Percentiles rank a stretch among this genome's conserved stretches.
phyloP scores from a whole-genome alignment of 2,113 vertebrate genomes.

The Bostrychus sinensis region DNA sequence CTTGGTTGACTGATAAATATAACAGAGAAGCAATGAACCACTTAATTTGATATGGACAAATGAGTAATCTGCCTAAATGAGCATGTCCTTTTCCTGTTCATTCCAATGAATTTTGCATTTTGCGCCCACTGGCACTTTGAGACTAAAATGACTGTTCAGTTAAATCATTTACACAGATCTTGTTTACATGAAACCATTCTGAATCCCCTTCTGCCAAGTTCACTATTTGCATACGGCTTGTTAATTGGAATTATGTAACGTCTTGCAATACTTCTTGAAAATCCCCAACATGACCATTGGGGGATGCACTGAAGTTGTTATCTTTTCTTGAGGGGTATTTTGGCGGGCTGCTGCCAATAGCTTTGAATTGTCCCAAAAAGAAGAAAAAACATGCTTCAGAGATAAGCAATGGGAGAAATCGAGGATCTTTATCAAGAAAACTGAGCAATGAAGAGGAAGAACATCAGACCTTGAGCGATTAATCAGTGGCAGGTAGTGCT shows the following conservation, averaged over 20 bases:
- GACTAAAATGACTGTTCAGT: conserved; percentile 24
- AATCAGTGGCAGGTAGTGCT: conserved; percentile 27
- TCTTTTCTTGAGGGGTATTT: conserved; percentile 48
- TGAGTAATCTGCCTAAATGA: conserved; percentile 19
- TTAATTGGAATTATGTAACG: conserved; percentile 33
- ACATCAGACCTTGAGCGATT: conserved; percentile 48
- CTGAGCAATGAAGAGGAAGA: conserved; percentile 27
- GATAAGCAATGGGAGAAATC: conserved; percentile 67
- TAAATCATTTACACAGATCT: conserved; percentile 39
- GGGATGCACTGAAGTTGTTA: conserved; percentile 31
- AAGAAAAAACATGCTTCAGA: conserved; percentile 37
- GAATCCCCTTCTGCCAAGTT: conserved; percentile 20
- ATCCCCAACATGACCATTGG: conserved; percentile 27
- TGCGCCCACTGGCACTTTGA: conserved; percentile 23
- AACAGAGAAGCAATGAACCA: conserved; percentile 32
- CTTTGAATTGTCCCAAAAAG: conserved; percentile 41
- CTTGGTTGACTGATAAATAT: conserved; percentile 19
- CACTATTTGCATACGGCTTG: conserved; percentile 13
- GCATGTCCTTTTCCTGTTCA: conserved; percentile 15
- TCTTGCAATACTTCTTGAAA: conserved; percentile 20
- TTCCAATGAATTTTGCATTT: conserved; percentile 13
- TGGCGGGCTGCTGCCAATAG: conserved; percentile 52
- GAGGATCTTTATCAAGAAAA: conserved; percentile 65
- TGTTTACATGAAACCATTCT: conserved; percentile 36
- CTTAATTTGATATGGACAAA: conserved; percentile 47